These are phyloP conservation scores for Eretmochelys imbricata DNA, from an alignment of 2,113 vertebrate genomes.

Conservation along the genomic window DNA sequence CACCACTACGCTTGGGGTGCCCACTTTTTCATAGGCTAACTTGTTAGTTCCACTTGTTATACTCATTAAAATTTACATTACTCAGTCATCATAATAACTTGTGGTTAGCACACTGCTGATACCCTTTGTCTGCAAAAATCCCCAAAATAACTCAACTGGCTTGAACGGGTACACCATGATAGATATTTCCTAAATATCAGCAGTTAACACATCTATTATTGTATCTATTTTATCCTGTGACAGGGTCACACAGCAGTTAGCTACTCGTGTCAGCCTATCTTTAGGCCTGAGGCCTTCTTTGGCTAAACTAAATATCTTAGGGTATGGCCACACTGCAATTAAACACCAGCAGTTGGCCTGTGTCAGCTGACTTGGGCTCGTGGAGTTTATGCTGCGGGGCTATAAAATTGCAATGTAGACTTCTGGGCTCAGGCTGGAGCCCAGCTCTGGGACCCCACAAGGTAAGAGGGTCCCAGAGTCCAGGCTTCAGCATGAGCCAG, in stretches of 20 bases:
- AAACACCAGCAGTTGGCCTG: not conserved
- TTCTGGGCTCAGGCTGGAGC: not conserved
- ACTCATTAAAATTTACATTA: not conserved
- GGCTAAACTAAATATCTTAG: not conserved
- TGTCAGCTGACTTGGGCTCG: not conserved
- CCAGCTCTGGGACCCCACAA: not conserved
- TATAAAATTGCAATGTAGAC: not conserved
- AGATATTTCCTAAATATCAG: not conserved
- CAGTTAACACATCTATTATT: not conserved
- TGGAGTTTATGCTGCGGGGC: no score
- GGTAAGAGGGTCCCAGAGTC: not conserved
- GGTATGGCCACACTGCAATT: not conserved
- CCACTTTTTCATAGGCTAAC: not conserved
- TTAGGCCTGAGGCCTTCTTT: not conserved
- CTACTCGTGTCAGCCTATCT: not conserved
- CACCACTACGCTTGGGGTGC: not conserved
- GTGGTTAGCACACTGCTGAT: not conserved
- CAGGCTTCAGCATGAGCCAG: not conserved
- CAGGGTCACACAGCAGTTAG: not conserved
- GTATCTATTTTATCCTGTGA: not conserved
- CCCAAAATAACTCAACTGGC: not conserved
- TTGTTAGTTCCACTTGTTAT: not conserved
- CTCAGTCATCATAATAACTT: not conserved
- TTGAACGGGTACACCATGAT: not conserved
- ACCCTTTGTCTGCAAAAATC: not conserved